Evolutionary conservation across 2,888 invertebrate species (phyloP).

Genomic region (Phyllotreta striolata): DNA sequence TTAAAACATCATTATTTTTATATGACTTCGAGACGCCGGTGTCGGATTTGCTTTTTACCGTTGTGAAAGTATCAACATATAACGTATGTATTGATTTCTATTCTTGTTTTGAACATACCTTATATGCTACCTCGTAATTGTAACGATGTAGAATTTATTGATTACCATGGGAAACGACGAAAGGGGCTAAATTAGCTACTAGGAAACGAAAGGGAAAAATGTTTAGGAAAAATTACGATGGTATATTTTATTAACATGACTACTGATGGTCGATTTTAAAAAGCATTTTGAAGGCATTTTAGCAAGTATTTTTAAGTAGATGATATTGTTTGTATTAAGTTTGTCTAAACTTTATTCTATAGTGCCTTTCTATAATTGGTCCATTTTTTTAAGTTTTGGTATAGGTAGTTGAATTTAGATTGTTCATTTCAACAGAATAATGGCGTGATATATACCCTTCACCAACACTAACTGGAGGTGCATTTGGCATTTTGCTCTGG

Average conservation of each 20-base stretch:
- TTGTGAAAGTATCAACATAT: slow-evolving; percentile 26
- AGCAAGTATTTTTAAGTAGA: background rate
- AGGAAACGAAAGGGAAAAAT: background rate
- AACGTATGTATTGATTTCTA: slow-evolving; percentile 28
- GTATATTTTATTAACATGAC: no score
- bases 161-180: slow-evolving; percentile 3
- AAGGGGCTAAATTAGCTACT: slow-evolving; percentile 7
- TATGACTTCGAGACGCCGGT: slow-evolving; percentile 19
- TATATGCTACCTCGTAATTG: slow-evolving; percentile 29
- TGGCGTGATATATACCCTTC: slow-evolving; percentile 59
- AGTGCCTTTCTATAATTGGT: no score
- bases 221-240: background rate
- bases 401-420: background rate
- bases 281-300: background rate
- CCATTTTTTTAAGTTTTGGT: no score
- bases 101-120: slow-evolving; percentile 29
- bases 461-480: slow-evolving; percentile 59
- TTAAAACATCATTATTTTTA: background rate
- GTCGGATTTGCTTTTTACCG: slow-evolving; percentile 17
- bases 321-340: no score
- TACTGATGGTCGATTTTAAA: no score
- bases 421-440: slow-evolving; percentile 44
- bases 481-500: slow-evolving; percentile 43
- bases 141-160: slow-evolving; percentile 26
- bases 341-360: no score